Evolutionary conservation across 2,113 vertebrate species (phyloP).

Genomic region (Microcebus jonahi): DNA sequence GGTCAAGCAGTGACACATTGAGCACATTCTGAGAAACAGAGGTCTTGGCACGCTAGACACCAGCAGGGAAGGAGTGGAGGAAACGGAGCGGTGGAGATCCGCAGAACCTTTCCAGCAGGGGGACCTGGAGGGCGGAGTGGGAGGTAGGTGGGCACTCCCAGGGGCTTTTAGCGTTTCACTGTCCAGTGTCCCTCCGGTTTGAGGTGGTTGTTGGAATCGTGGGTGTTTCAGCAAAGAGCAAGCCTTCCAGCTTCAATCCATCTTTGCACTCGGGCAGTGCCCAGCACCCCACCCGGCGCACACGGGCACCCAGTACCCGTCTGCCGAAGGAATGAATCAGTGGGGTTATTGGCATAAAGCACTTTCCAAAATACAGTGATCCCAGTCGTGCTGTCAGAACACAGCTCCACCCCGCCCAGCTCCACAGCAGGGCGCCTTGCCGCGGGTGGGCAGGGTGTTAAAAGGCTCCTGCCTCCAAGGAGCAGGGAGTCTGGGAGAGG

Average conservation of each 20-base stretch:
- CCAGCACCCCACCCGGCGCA: background rate
- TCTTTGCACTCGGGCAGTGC: background rate
- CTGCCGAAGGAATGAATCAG: background rate
- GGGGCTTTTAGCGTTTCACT: too few species aligned
- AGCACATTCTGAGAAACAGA: constrained; percentile 34
- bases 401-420: background rate
- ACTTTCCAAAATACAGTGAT: background rate
- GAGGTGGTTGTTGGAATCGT: background rate
- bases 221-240: background rate
- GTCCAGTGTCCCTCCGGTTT: background rate
- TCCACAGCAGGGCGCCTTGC: fast-evolving
- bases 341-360: background rate
- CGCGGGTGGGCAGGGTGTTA: background rate
- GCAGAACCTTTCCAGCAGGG: background rate
- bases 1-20: constrained; percentile 61
- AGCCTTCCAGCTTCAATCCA: background rate
- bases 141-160: background rate
- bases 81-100: background rate
- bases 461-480: background rate
- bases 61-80: background rate
- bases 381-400: background rate
- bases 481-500: background rate
- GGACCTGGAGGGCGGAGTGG: background rate
- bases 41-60: background rate
- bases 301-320: background rate